Evolutionary conservation across 2,113 vertebrate genomes (phyloP), one percentile per base, ranked within the genome.

Genomic region (Brienomyrus longianalis): DNA sequence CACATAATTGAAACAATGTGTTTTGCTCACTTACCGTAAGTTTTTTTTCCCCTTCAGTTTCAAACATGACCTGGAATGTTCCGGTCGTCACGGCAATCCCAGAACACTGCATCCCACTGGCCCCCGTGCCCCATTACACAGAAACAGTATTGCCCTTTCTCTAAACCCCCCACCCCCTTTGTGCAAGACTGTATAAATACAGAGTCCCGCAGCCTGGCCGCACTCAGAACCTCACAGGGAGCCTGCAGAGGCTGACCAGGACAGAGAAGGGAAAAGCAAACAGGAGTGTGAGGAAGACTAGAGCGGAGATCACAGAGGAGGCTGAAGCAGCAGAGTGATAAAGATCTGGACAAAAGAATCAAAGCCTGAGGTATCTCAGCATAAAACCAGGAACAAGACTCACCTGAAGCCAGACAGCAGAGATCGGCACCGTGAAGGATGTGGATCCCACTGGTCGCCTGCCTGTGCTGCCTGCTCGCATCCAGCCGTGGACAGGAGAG

Each of bases 181-280:
- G 90, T 92, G 91, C 90, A 93, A 91, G 93, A 93, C 89, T 92
- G 93, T 96, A 96, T 96, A 96, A 96, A 96, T 96, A 96, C 92
- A 93, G 90, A 66, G 88, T 87, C 62, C 92, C 10, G 93, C 92
- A 92, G 93, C 31, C 92, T 90, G 80, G 91, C 89, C 90, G 88
- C 91, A 91, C 94, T 94, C 94, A 96, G 92, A 91, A 88, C 31
- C 56, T 88, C 31, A 45, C 54, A 3, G 3, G 6, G 21, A 62
- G 35, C 10, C 35, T 66, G 13, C 0, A 1, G 35, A 45, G 54
- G 54, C 19, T 39, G 86, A 21, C 31, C 31, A 52, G 50, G 54
- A 87, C 9, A 5, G 39, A 83, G 39, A 27, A 3, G 11, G 47
- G n/a, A 80, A 13, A 35, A 35, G 70, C 27, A n/a, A n/a, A 15